phyloP scores from a whole-genome alignment of 2,797 vertebrate genomes.

The Harpagifer antarcticus region DNA sequence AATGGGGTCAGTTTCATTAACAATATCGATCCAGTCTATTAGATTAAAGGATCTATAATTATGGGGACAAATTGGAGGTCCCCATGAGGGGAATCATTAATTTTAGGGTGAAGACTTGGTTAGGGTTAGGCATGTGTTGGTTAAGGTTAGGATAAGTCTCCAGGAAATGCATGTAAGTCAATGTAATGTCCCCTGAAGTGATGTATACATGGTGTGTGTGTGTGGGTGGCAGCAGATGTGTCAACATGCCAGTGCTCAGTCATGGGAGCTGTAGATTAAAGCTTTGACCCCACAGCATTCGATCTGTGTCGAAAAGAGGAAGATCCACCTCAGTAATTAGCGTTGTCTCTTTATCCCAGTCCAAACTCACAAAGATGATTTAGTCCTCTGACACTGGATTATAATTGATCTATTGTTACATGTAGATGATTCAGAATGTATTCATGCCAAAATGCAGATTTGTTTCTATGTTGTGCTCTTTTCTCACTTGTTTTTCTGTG shows the following conservation, averaged over 20 bases:
- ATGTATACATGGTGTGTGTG: too few relatives aligned
- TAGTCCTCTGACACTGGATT: constrained; percentile 32
- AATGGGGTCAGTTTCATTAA: not conserved
- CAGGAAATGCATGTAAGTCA: too few relatives aligned
- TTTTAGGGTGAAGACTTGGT: too few relatives aligned
- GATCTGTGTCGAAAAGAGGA: constrained; percentile 26
- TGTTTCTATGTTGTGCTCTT: constrained; percentile 14
- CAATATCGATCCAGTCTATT: not conserved
- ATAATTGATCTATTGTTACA: constrained; percentile 44
- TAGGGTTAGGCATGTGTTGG: too few relatives aligned
- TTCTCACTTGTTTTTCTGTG: constrained; percentile 32
- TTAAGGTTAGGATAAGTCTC: too few relatives aligned
- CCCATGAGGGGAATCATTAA: too few relatives aligned
- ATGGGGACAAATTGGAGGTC: too few relatives aligned
- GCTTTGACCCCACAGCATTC: constrained; percentile 31
- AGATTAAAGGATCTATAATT: not conserved
- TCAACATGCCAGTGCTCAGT: too few relatives aligned
- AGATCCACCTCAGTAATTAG: constrained; percentile 54
- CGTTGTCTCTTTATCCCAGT: constrained; percentile 26
- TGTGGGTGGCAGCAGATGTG: too few relatives aligned
- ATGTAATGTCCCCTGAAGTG: too few relatives aligned
- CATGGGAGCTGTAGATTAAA: too few relatives aligned
- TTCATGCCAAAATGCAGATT: constrained; percentile 16
- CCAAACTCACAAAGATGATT: constrained; percentile 51
- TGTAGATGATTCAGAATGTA: constrained; percentile 32